Conservation (phyloP, 2,113 vertebrate species). For the Alces alces region DNA sequence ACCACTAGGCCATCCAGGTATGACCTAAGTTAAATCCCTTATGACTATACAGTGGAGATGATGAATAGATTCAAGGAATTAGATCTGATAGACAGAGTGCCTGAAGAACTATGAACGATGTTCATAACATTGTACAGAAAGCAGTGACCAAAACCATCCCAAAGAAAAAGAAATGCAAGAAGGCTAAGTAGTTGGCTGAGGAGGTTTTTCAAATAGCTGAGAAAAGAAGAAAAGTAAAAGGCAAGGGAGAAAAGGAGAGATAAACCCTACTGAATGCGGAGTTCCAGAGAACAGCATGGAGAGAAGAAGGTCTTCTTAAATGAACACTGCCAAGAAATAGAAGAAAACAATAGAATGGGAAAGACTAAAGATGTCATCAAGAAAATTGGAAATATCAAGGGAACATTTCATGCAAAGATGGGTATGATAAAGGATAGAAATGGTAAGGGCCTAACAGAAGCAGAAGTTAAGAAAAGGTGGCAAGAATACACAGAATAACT, state of each 20-base stretch:
- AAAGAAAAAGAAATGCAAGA: not conserved
- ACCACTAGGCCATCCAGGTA: not conserved
- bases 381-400: not conserved
- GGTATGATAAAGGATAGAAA: not conserved
- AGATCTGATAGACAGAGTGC: not conserved
- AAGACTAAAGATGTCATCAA: not conserved
- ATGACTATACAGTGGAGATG: not conserved
- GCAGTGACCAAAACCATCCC: not conserved
- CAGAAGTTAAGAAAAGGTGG: not conserved
- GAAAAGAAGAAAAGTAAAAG: not conserved
- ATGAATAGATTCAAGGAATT: not conserved
- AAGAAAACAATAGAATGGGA: not conserved
- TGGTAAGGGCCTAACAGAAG: not conserved
- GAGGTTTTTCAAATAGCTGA: not conserved
- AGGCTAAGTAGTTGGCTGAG: not conserved
- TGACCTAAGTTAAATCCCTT: not conserved
- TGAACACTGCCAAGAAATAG: not conserved
- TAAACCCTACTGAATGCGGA: not conserved
- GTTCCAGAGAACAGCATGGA: not conserved
- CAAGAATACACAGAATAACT: not conserved
- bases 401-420: not conserved
- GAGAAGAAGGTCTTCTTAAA: not conserved
- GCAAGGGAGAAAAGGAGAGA: not conserved
- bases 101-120: not conserved
- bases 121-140: not conserved